A percentile compares a stretch with the other conserved stretches of the same genome.
Evolutionary conservation across 2,797 vertebrate species (phyloP).

Genomic region (Diplodus sargus): DNA sequence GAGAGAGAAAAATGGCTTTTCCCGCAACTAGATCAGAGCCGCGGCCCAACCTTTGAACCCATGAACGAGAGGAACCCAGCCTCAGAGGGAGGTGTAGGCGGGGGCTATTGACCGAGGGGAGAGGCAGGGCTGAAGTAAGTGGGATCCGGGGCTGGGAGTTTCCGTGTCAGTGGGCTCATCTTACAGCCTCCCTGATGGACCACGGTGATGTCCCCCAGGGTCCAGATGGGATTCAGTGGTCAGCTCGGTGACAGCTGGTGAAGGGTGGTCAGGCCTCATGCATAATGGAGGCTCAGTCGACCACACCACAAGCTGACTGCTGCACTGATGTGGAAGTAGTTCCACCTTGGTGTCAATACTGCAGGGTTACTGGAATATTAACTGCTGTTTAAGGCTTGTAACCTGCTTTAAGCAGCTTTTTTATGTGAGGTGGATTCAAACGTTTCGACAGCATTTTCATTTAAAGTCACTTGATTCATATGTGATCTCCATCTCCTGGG

Average conservation of each 20-base stretch:
- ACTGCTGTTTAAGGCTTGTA: slow-evolving; percentile 37
- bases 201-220: slow-evolving; percentile 73
- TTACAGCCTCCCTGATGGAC: slow-evolving; percentile 82
- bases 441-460: neutral
- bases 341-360: slow-evolving; percentile 71
- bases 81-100: slow-evolving; percentile 32
- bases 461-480: neutral
- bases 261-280: slow-evolving; percentile 83
- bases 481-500: slow-evolving; percentile 7
- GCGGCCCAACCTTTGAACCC: slow-evolving; percentile 71
- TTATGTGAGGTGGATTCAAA: slow-evolving; percentile 2
- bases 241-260: slow-evolving; percentile 85
- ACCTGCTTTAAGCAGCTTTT: neutral
- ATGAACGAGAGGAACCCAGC: slow-evolving; percentile 43
- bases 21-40: slow-evolving; percentile 64
- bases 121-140: slow-evolving; percentile 66
- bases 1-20: slow-evolving; percentile 53
- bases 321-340: slow-evolving; percentile 73
- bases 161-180: slow-evolving; percentile 82
- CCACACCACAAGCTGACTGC: slow-evolving; percentile 70
- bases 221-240: slow-evolving; percentile 84
- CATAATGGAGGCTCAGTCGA: slow-evolving; percentile 80
- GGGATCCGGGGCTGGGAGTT: slow-evolving; percentile 74
- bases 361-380: slow-evolving; percentile 66
- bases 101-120: slow-evolving; percentile 49